Conservation (phyloP, 2,888 invertebrate species). For the Nemapogon koenigi region DNA sequence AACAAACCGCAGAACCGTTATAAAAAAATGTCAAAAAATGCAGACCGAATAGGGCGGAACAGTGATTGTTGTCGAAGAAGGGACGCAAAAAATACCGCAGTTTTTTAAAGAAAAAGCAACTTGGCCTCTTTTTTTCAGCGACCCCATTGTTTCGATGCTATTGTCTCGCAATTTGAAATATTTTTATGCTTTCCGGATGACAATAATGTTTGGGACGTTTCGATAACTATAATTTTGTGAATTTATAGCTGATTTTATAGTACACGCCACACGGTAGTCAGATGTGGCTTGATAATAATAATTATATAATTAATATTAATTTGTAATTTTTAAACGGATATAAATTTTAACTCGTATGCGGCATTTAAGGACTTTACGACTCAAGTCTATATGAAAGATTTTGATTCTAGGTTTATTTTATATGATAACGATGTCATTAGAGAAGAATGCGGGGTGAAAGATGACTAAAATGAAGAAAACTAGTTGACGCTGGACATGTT, state of each 20-base stretch:
- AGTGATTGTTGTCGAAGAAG: constrained; percentile 48
- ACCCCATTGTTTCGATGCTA: constrained; percentile 56
- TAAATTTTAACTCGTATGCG: too few species aligned
- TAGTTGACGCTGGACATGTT: too few species aligned
- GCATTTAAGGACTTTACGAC: too few species aligned
- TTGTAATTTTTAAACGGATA: constrained; percentile 43
- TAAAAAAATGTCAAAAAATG: constrained; percentile 32
- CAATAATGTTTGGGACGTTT: constrained; percentile 56
- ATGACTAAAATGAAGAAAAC: too few species aligned
- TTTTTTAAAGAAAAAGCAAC: constrained; percentile 29
- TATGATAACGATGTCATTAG: too few species aligned
- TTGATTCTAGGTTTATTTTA: too few species aligned
- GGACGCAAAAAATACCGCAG: constrained; percentile 38
- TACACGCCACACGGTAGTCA: constrained; percentile 6
- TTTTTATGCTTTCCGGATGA: constrained; percentile 61
- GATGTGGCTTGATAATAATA: constrained; percentile 2
- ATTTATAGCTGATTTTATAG: constrained; percentile 38
- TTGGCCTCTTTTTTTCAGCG: constrained; percentile 48
- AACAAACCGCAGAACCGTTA: constrained; percentile 54
- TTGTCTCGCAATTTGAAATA: constrained; percentile 60
- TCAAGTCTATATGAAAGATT: too few species aligned
- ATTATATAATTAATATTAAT: constrained; percentile 20
- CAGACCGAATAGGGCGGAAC: constrained; percentile 38
- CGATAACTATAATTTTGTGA: constrained; percentile 60
- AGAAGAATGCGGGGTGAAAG: too few species aligned